Evolutionary conservation across 2,888 invertebrate genomes (phyloP).

Genomic region (Tipula helvola): DNA sequence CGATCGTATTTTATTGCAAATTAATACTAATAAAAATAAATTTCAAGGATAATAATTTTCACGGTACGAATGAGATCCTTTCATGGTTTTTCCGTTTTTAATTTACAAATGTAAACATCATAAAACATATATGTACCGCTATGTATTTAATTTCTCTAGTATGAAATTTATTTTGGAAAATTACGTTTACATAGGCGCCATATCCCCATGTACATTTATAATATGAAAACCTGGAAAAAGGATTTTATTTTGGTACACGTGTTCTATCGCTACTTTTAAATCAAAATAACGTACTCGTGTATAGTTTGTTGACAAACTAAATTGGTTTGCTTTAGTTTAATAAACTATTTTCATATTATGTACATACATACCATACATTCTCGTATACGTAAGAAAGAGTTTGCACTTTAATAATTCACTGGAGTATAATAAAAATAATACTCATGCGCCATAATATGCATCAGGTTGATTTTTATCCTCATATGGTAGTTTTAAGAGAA

Average conservation of each 20-base stretch:
- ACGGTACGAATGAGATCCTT: neutral
- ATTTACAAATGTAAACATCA: neutral
- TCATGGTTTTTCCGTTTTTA: neutral
- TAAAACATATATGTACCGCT: neutral
- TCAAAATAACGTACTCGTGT: neutral
- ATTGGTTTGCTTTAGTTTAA: neutral
- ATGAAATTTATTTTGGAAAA: neutral
- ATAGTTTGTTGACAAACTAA: neutral
- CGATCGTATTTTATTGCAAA: neutral
- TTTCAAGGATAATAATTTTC: neutral
- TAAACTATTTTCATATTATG: neutral
- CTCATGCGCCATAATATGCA: neutral
- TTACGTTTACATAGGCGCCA: constrained; percentile 9
- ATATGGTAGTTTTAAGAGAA: neutral
- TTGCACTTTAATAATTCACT: neutral
- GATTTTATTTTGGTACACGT: neutral
- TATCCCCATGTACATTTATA: neutral
- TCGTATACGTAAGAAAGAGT: neutral
- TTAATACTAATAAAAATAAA: neutral
- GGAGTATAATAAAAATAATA: neutral
- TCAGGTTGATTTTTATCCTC: constrained; percentile 4
- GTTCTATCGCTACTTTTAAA: constrained; percentile 5
- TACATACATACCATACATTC: too few relatives aligned
- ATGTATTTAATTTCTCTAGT: neutral
- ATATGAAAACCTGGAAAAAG: neutral